Evolutionary conservation across 1,140 invertebrate genomes (phyloP).

Genomic region (Acyrthosiphon pisum): DNA sequence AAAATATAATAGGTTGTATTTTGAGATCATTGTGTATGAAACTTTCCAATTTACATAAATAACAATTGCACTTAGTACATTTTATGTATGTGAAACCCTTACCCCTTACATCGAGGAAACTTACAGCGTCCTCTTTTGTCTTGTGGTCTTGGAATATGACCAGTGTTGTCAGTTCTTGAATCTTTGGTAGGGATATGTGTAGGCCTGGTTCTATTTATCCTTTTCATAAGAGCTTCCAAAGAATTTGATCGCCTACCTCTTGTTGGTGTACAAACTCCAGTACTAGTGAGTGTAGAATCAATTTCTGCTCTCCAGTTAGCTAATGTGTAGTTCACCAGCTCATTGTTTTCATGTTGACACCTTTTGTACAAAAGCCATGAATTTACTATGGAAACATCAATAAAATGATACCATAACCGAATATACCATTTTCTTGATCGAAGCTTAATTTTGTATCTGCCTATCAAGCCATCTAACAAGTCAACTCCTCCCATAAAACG

Average conservation of each 20-base stretch:
- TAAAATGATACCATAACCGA: background rate
- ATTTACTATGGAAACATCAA: background rate
- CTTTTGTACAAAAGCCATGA: background rate
- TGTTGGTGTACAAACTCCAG: background rate
- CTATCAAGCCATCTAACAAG: conserved; percentile 63
- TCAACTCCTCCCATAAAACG: conserved; percentile 61
- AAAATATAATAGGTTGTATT: too few species aligned
- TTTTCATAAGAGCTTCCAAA: background rate
- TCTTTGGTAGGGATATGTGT: background rate
- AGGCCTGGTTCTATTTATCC: background rate
- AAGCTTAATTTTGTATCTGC: conserved; percentile 59
- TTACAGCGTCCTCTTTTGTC: background rate
- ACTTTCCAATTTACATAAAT: background rate
- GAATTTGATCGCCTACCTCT: background rate
- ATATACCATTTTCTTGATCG: background rate
- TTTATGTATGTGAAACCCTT: background rate
- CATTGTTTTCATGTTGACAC: background rate
- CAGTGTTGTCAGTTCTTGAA: background rate
- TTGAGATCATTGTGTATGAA: background rate
- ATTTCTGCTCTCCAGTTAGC: background rate
- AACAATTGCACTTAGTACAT: background rate
- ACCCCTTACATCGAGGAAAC: background rate
- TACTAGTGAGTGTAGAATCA: background rate
- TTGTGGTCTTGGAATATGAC: background rate
- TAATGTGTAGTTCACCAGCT: background rate